Evolutionary conservation across 2,797 vertebrate genomes (phyloP), one percentile per base, ranked within the genome.

Genomic region (Hylomyscus alleni): DNA sequence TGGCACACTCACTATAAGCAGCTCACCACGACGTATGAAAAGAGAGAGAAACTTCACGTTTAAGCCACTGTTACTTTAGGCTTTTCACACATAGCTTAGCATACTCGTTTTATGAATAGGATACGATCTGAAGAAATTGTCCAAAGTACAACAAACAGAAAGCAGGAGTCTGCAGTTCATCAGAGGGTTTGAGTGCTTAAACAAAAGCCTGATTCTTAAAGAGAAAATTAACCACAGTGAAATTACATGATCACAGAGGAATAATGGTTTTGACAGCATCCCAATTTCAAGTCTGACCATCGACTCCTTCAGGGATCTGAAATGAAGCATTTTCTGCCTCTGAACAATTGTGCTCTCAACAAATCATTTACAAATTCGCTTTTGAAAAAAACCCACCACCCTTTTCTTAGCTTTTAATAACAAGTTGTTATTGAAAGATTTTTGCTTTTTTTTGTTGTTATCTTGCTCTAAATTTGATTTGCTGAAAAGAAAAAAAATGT

Each of bases 191-290:
- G 50, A 58, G 6, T 72, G 26, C 40, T 96, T 95, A 84, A 73
- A 67, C 60, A 72, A 73, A 89, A 52, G 56, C 11, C 47, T 44
- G 11, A 24, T 95, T 92, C 65, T 85, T 90, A 69, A 34, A 50
- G 52, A 67, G 72, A 67, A 96, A 86, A 52, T 56, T 24, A 76
- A 44, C 4, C 65, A 95, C 24, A 90, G 67, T 82, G 85, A 93
- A 92, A 86, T 84, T 82, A 72, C 65, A 84, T 20, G 87, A 81
- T 89, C 67, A 94, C 40, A 73, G 94, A 92, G 14, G 9, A 95
- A 85, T 50, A 90, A 93, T 60, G 72, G 34, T 95, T 97, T 95
- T 93, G n/a, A 87, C 34, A 87, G 69, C 17, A 92, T 88, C 20
- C 26, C 44, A 69, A 73, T 75, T 87, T 97, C 24, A 22, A 73